Base-by-base conservation (phyloP, 2,888 invertebrate genomes). In the Arrhopalites spinosus region DNA sequence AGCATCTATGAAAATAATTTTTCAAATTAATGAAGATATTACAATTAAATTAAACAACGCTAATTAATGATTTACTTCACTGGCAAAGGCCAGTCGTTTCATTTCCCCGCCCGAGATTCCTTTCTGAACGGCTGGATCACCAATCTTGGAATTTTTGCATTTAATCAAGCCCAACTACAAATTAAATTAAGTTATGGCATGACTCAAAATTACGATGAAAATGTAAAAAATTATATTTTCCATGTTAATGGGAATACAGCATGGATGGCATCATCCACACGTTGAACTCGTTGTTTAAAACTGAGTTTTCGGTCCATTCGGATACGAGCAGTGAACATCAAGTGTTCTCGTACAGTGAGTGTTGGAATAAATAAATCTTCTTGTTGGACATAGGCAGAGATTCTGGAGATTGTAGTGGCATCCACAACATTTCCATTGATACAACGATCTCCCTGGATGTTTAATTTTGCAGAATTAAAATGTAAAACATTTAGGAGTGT, bases 91-190 rank as follows among this genome's bases (percentile, higher is more conserved):
- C 17, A 98, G 87, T 74, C 98, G 89, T 85, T 97, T 97, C 89
- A 93, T 93, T 87, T 98, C 98, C 0, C 98, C 98, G 0, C 98
- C 98, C 0, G 96, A 97, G 76, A 98, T 91, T 0, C 97, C 96
- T 87, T 95, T 95, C 47, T 93, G 87, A 23, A 93, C 87, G 0
- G 96, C 96, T 0, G 93, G 91, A 63, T 92, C 90, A 0, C 98
- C 98, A 77, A 98, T 98, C 63, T 91, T 89, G 15, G 95, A 95
- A 84, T 97, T 90, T 85, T 92, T 91, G 86, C 97, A 97, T 86
- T 95, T 95, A 45, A 89, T 89, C 70, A 98, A 87, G 5, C 95
- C 93, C 81, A 97, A 87, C 92, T 94, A 80, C 80, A 85, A 83
- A 75, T 5, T 8, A 53, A 15, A 11, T 76, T 79, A 47, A 68